These are phyloP conservation scores for Carollia perspicillata DNA, from an alignment of 2,113 vertebrate species.

Conservation along the genomic window DNA sequence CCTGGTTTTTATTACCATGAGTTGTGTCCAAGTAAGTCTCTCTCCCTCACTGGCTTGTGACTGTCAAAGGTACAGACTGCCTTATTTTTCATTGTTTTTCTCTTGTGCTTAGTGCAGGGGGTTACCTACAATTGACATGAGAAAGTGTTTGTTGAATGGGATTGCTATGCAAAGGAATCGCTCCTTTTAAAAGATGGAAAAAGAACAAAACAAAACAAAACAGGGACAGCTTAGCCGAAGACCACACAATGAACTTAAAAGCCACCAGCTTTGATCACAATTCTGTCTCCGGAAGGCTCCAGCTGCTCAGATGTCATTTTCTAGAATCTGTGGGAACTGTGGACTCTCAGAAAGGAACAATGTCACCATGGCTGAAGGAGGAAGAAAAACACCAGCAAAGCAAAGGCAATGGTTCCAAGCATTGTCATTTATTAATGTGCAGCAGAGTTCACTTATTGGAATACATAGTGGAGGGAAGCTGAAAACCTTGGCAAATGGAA, in stretches of 20 bases:
- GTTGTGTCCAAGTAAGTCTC: neutral
- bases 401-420: neutral
- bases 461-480: neutral
- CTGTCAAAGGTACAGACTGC: neutral
- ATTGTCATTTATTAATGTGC: rapidly evolving
- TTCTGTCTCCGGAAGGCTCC: neutral
- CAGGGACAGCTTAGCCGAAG: neutral
- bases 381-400: neutral
- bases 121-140: neutral
- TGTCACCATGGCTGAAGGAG: neutral
- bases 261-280: constrained; percentile 44
- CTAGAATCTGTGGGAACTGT: neutral
- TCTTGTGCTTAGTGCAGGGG: neutral
- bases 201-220: neutral
- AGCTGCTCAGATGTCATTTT: neutral
- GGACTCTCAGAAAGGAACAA: neutral
- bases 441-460: neutral
- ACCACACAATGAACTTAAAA: constrained; percentile 17
- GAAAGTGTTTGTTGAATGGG: neutral
- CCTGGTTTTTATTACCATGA: neutral
- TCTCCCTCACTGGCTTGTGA: neutral
- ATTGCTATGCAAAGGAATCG: neutral
- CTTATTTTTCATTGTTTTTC: neutral
- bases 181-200: neutral
- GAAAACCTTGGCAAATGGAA: neutral